These are phyloP conservation scores for Hofmannophila pseudospretella DNA, from an alignment of 2,888 invertebrate genomes.

Conservation along the genomic window DNA sequence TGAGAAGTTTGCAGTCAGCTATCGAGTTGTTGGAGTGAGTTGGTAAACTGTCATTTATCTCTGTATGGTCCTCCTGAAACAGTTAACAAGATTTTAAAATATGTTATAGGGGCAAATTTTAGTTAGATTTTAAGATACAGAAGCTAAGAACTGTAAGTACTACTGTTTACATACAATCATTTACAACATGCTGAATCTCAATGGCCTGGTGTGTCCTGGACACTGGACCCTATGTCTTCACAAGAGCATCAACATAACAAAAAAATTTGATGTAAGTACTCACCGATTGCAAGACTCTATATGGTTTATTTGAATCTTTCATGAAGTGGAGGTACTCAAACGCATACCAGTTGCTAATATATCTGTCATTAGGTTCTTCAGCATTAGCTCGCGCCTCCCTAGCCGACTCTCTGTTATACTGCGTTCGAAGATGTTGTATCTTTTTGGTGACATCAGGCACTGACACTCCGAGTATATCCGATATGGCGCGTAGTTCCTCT, in stretches of 20 bases:
- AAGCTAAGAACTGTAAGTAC: no score
- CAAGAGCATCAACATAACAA: no score
- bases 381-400: conserved; percentile 68
- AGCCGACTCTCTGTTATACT: conserved; percentile 78
- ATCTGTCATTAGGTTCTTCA: conserved; percentile 74
- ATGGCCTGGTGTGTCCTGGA: no score
- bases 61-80: conserved; percentile 51
- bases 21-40: conserved; percentile 34
- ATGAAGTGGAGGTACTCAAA: conserved; percentile 78
- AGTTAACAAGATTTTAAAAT: neutral
- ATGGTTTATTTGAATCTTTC: conserved; percentile 74
- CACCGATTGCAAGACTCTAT: conserved; percentile 54
- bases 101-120: no score
- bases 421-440: conserved; percentile 79
- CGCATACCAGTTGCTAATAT: conserved; percentile 74
- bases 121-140: no score
- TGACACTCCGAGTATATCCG: conserved; percentile 51
- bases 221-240: no score
- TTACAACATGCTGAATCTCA: no score
- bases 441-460: conserved; percentile 76
- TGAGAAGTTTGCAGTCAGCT: conserved; percentile 42
- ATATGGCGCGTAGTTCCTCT: conserved; percentile 58
- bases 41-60: conserved; percentile 29
- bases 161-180: no score
- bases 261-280: no score